Evolutionary conservation across 2,888 invertebrate genomes (phyloP).

Genomic region (Ceramica pisi): DNA sequence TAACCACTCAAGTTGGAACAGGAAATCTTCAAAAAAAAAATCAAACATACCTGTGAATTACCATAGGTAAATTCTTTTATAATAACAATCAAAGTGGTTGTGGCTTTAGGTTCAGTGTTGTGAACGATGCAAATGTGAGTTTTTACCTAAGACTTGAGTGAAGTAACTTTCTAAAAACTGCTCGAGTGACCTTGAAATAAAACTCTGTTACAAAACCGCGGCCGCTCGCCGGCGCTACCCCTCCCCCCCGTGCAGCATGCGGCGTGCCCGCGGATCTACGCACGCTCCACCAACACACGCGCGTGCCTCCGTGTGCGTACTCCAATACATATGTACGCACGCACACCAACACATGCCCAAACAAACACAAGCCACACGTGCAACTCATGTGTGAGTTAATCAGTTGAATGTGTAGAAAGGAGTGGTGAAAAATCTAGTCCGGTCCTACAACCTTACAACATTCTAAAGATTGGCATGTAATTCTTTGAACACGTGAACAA

Average conservation of each 20-base stretch:
- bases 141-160: constrained; percentile 83
- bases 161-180: constrained; percentile 91
- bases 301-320: constrained; percentile 73
- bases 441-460: constrained; percentile 74
- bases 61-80: constrained; percentile 48
- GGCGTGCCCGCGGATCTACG: constrained; percentile 79
- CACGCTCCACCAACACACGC: constrained; percentile 80
- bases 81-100: constrained; percentile 46
- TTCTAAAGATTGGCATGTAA: constrained; percentile 64
- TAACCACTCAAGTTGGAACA: constrained; percentile 58
- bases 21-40: constrained; percentile 66
- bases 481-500: constrained; percentile 61
- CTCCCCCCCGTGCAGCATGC: constrained; percentile 69
- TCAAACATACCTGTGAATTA: constrained; percentile 31
- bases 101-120: constrained; percentile 36
- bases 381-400: constrained; percentile 64
- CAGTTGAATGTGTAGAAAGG: constrained; percentile 81
- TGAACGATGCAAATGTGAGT: constrained; percentile 72
- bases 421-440: constrained; percentile 85
- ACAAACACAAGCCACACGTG: constrained; percentile 68
- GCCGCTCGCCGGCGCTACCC: constrained; percentile 85
- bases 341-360: constrained; percentile 69
- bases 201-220: constrained; percentile 90
- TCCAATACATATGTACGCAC: constrained; percentile 71
- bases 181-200: constrained; percentile 90